phyloP scores from a whole-genome alignment of 2,113 vertebrate species.

The Calcarius ornatus region DNA sequence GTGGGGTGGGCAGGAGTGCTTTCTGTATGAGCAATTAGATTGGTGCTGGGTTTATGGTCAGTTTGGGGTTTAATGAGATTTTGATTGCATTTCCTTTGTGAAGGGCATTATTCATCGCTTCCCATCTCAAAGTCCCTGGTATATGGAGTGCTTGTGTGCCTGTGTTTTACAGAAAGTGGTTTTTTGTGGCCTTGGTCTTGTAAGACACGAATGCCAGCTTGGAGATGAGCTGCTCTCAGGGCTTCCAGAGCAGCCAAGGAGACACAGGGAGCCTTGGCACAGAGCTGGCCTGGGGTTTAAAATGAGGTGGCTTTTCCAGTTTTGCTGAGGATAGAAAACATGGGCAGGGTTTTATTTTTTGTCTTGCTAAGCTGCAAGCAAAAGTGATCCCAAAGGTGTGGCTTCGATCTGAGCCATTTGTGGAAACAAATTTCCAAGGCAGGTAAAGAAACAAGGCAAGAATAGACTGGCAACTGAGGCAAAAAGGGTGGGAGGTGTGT shows the following conservation, averaged over 20 bases:
- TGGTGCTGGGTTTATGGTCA: neutral
- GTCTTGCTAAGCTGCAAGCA: neutral
- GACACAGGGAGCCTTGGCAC: neutral
- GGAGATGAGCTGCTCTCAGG: neutral
- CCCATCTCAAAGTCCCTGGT: neutral
- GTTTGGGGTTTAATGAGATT: neutral
- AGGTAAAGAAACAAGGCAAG: neutral
- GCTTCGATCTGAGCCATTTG: neutral
- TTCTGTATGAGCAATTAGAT: neutral
- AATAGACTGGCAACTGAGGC: neutral
- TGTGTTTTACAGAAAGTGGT: neutral
- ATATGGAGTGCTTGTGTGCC: accelerated
- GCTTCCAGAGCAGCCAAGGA: neutral
- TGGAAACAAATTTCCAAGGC: neutral
- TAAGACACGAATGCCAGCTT: neutral
- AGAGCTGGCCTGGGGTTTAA: neutral
- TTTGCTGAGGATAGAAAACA: neutral
- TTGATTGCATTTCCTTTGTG: neutral
- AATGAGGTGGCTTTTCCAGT: neutral
- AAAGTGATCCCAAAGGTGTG: slow-evolving; percentile 10
- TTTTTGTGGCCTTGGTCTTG: neutral
- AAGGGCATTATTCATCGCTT: neutral
- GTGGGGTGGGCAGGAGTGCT: neutral
- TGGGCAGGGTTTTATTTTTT: neutral
- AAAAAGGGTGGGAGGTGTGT: neutral